Conservation (phyloP, 2,113 vertebrate species). For the Gallinago undulata region DNA sequence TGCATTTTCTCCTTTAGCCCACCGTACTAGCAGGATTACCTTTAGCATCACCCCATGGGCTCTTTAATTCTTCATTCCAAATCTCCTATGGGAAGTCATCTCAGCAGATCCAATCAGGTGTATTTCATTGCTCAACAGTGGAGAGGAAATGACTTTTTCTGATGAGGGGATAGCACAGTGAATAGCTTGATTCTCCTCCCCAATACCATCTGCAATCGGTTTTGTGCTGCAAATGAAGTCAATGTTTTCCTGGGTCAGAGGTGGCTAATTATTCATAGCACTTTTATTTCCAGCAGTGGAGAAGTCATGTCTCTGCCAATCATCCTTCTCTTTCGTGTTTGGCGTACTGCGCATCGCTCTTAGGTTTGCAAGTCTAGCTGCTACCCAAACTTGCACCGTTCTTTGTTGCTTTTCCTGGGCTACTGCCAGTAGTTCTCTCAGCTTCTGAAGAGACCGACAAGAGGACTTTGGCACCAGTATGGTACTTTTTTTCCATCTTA, state of each 20-base stretch:
- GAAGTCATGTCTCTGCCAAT: neutral
- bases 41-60: neutral
- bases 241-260: conserved; percentile 44
- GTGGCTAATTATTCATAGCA: conserved; percentile 49
- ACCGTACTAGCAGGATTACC: neutral
- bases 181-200: conserved; percentile 11
- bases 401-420: neutral
- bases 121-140: conserved; percentile 19
- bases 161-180: neutral
- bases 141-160: conserved; percentile 51
- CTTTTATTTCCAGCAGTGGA: conserved; percentile 30
- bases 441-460: neutral
- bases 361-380: neutral
- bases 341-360: neutral
- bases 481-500: neutral
- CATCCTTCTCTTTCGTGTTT: neutral
- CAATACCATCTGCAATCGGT: neutral
- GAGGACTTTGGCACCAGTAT: neutral
- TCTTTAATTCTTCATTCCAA: neutral
- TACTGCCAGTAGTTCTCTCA: neutral
- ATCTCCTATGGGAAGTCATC: neutral
- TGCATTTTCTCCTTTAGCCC: neutral
- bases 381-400: neutral
- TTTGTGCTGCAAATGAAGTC: conserved; percentile 27
- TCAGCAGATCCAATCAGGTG: conserved; percentile 32